Base-by-base conservation (phyloP, 2,888 invertebrate genomes). In the Drosophila eohydei region DNA sequence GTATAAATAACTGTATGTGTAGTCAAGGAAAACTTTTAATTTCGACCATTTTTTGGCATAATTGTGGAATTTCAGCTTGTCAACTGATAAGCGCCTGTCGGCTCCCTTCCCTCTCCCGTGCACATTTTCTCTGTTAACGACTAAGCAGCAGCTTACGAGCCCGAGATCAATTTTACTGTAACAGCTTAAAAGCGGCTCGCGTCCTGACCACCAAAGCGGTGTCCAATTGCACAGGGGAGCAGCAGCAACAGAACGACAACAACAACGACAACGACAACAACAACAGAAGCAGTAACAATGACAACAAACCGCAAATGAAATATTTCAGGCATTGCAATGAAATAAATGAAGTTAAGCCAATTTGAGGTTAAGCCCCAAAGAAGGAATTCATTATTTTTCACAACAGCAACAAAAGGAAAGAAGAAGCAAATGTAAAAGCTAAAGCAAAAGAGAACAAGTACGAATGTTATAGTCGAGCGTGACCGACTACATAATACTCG, bases 321-420 rank as follows among this genome's bases (percentile, higher is more conserved):
- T 69, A 80, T 87, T 87, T 87, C 66, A 54, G 78, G 64, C 56
- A 78, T 69, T 78, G 75, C 83, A 80, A 78, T 80, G 76, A 78
- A 88, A 85, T 81, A 82, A 86, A 83, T 83, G 75, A 86, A 88
- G 83, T 88, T 88, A 83, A 84, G 88, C 82, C 88, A 88, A 88
- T 86, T 83, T 88, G 72, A 86, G 83, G 80, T 76, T 88, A 86
- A 86, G 80, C 71, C 68, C 70, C 73, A 80, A 84, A 82, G 73
- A 74, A 74, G 83, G 88, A 86, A 86, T 82, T 83, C 80, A 86
- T 88, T 88, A 85, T 74, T 58, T 71, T 67, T 28, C 57, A 71
- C 65, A 66, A 50, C 52, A 62, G 50, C 50, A 60, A 21, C 8
- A 38, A 54, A 8, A 64, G 3, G 26, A 55, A 64, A 64, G 40